phyloP scores from a whole-genome alignment of 92 coral and sea anemone species.

The Epizoanthus illoricatus region DNA sequence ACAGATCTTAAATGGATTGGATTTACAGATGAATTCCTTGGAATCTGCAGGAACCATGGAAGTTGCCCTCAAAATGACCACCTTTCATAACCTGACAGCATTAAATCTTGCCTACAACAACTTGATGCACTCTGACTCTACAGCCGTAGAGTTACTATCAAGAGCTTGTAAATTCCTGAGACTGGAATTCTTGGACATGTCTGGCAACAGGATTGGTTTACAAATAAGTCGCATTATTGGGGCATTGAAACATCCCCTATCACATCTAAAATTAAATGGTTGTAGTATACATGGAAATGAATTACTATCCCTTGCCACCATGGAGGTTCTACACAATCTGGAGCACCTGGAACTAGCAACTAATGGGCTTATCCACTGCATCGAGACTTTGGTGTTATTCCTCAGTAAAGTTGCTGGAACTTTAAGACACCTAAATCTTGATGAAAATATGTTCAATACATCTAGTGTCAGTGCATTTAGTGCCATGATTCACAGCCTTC shows the following conservation, averaged over 20 bases:
- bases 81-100: constrained; percentile 60
- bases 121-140: constrained; percentile 41
- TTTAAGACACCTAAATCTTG: constrained; percentile 60
- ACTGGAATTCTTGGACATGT: constrained; percentile 66
- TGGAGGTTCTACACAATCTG: constrained; percentile 49
- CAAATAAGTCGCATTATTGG: constrained; percentile 47
- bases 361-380: constrained; percentile 56
- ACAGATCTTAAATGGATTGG: constrained; percentile 53
- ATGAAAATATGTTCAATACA: constrained; percentile 65
- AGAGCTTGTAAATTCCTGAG: constrained; percentile 51
- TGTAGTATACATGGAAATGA: constrained; percentile 63
- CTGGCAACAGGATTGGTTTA: constrained; percentile 64
- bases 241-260: constrained; percentile 51
- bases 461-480: constrained; percentile 48
- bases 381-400: constrained; percentile 46
- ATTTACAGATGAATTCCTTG: constrained; percentile 64
- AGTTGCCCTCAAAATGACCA: constrained; percentile 42
- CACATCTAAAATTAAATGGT: constrained; percentile 65
- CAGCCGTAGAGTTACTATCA: constrained; percentile 48
- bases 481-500: constrained; percentile 51
- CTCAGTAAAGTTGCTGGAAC: constrained; percentile 59
- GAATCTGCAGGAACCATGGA: constrained; percentile 45
- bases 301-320: constrained; percentile 45
- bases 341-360: constrained; percentile 64
- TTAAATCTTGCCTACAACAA: constrained; percentile 75